Percentiles rank a stretch among this genome's conserved stretches.
Conservation (phyloP, 1,140 invertebrate genomes). For the Arion vulgaris region DNA sequence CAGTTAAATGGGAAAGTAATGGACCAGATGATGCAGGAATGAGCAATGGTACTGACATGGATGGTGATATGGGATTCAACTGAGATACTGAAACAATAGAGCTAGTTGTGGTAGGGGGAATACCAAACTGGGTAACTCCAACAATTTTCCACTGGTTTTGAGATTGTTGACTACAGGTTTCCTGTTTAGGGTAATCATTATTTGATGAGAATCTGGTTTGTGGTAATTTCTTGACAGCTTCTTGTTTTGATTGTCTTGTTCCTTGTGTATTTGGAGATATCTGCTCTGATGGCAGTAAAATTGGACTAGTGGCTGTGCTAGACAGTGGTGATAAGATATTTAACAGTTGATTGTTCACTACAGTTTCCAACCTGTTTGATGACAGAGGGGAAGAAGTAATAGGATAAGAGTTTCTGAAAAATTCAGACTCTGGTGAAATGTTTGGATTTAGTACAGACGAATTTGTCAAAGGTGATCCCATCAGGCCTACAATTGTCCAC, state of each 20-base stretch:
- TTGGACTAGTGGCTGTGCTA: neutral
- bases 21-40: neutral
- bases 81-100: neutral
- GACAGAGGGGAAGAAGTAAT: neutral
- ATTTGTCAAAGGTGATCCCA: neutral
- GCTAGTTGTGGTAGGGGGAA: neutral
- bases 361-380: neutral
- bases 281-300: neutral
- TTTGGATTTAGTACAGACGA: neutral
- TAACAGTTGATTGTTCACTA: constrained; percentile 1
- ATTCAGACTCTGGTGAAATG: neutral
- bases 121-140: neutral
- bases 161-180: neutral
- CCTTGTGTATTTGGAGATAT: neutral
- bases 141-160: constrained; percentile 30
- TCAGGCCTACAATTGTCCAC: constrained; percentile 15
- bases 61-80: neutral
- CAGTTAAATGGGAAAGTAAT: neutral
- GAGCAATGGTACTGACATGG: neutral
- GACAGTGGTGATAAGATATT: neutral
- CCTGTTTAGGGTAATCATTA: neutral
- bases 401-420: neutral
- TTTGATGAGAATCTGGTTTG: neutral
- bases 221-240: neutral
- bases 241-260: neutral